Conservation (phyloP, 1,140 invertebrate genomes). For the Aphelinus atriplicis region DNA sequence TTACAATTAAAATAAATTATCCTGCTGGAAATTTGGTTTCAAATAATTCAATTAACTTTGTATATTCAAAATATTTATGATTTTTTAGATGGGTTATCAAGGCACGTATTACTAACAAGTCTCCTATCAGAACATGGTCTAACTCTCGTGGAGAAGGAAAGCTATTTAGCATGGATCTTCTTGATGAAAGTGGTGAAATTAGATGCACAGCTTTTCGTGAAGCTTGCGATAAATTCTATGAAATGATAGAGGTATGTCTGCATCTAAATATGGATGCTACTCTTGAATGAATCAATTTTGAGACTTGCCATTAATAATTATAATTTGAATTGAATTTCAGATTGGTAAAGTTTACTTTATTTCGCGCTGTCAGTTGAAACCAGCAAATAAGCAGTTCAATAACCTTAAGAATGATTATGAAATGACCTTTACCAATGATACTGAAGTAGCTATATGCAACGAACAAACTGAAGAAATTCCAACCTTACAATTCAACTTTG, state of each 20-base stretch:
- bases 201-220: slow-evolving; percentile 93
- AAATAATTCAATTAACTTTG: not conserved
- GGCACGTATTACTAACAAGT: slow-evolving; percentile 88
- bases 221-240: slow-evolving; percentile 89
- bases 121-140: slow-evolving; percentile 84
- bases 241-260: slow-evolving; percentile 82
- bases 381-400: slow-evolving; percentile 91
- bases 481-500: slow-evolving; percentile 84
- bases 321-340: slow-evolving; percentile 61
- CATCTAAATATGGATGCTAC: not conserved
- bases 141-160: slow-evolving; percentile 94
- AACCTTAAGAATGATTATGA: slow-evolving; percentile 95
- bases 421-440: slow-evolving; percentile 88
- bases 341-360: slow-evolving; percentile 90
- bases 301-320: too few species aligned
- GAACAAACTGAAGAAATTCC: slow-evolving; percentile 76
- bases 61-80: slow-evolving; percentile 21
- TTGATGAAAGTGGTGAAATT: slow-evolving; percentile 96
- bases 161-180: slow-evolving; percentile 90
- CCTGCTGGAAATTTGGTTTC: not conserved
- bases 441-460: slow-evolving; percentile 77
- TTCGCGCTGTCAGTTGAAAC: slow-evolving; percentile 82
- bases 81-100: slow-evolving; percentile 87
- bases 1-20: slow-evolving; percentile 12
- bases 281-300: slow-evolving; percentile 16